Conservation (phyloP, 92 coral and sea anemone species). For the Muricea muricata region DNA sequence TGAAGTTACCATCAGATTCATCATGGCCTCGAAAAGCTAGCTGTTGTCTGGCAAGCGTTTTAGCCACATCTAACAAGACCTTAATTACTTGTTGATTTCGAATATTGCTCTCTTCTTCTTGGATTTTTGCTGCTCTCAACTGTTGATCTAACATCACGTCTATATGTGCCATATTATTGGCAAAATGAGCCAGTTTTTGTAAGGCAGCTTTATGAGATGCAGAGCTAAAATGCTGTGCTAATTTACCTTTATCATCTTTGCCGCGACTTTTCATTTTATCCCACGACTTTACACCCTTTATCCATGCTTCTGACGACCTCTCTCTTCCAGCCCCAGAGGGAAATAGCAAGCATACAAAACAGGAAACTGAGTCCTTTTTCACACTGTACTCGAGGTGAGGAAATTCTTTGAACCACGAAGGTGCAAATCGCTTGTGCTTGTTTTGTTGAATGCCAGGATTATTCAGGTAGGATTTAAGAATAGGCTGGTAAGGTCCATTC, state of each 20-base stretch:
- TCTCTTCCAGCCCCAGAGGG: conserved; percentile 35
- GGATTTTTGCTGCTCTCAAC: background rate
- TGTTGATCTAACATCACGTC: background rate
- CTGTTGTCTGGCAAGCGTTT: conserved; percentile 16
- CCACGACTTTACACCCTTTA: conserved; percentile 10
- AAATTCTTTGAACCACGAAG: conserved; percentile 20
- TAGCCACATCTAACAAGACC: background rate
- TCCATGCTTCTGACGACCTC: background rate
- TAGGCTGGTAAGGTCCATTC: conserved; percentile 31
- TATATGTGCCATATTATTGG: background rate
- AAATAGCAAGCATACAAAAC: conserved; percentile 33
- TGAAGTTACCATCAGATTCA: conserved; percentile 19
- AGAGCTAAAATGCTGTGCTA: conserved; percentile 25
- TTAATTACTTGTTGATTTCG: background rate
- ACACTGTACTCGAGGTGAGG: conserved; percentile 34
- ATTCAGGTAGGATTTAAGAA: background rate
- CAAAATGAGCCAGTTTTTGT: background rate
- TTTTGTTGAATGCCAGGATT: conserved; percentile 10
- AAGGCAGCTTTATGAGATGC: conserved; percentile 8
- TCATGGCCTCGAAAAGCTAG: conserved; percentile 23
- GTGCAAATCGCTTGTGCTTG: conserved; percentile 21
- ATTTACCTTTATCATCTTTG: conserved; percentile 14
- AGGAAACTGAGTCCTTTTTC: conserved; percentile 12
- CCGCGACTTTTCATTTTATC: conserved; percentile 25
- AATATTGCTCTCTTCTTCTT: background rate